Conservation (phyloP, 2,113 vertebrate species). For the Platysteira castanea region DNA sequence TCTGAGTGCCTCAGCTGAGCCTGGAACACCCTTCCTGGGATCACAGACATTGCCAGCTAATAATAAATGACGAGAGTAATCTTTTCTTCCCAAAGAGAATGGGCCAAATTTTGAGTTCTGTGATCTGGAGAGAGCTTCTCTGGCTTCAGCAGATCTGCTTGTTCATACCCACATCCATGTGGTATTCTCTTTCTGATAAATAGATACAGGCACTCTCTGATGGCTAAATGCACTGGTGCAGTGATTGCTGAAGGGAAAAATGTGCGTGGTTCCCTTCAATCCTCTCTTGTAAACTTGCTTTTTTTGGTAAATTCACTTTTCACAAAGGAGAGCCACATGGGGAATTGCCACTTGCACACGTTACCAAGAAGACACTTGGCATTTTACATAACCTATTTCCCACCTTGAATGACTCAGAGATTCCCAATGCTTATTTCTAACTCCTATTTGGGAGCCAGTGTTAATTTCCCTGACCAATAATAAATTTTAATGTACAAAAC, state of each 20-base stretch:
- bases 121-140: background rate
- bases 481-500: background rate
- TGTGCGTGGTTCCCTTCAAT: background rate
- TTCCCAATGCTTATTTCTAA: background rate
- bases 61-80: background rate
- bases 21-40: background rate
- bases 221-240: background rate
- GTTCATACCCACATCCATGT: background rate
- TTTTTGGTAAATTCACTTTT: background rate
- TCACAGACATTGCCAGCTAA: background rate
- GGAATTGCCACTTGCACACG: background rate
- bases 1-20: background rate
- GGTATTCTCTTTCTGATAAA: background rate
- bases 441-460: background rate
- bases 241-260: fast-evolving
- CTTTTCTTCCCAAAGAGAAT: background rate
- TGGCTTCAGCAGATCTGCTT: background rate
- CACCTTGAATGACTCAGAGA: background rate
- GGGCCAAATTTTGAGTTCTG: background rate
- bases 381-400: background rate
- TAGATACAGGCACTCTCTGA: background rate
- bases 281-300: background rate
- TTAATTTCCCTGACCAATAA: background rate
- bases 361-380: background rate
- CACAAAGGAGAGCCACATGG: background rate